Percentiles rank a stretch among this genome's conserved stretches.
These are phyloP conservation scores for Pomacea canaliculata DNA, from an alignment of 2,888 invertebrate species.

Conservation along the genomic window DNA sequence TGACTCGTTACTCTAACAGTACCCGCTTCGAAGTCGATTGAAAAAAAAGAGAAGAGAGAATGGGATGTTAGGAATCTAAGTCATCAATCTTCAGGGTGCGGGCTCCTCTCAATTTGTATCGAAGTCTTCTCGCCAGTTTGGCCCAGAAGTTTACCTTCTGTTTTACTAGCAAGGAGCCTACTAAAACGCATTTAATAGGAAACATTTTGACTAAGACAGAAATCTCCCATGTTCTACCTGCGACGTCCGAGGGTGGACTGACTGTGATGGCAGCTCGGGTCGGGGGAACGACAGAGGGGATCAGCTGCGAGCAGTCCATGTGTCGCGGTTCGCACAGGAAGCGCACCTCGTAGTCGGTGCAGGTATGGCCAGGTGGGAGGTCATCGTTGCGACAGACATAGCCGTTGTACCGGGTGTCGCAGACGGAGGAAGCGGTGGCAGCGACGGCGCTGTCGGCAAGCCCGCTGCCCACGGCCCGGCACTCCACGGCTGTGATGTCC, in stretches of 20 bases:
- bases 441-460: slow-evolving; percentile 71
- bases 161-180: no score
- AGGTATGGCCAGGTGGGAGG: slow-evolving; percentile 37
- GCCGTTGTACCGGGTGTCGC: slow-evolving; percentile 72
- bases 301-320: slow-evolving; percentile 13
- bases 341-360: slow-evolving; percentile 40
- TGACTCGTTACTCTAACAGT: no score
- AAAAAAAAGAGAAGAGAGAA: no score
- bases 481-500: slow-evolving; percentile 56
- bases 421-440: slow-evolving; percentile 76
- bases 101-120: no score
- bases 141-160: no score
- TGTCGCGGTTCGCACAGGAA: slow-evolving; percentile 39
- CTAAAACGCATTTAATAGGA: no score
- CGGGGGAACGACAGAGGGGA: slow-evolving; percentile 13
- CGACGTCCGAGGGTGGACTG: neutral
- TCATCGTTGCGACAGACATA: slow-evolving; percentile 50
- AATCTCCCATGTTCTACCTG: neutral
- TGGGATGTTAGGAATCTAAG: no score
- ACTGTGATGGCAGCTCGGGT: neutral
- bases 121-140: no score
- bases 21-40: no score
- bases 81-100: no score
- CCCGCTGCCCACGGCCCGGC: slow-evolving; percentile 35
- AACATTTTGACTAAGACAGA: no score